Base-by-base conservation (phyloP, 2,888 invertebrate species). In the Meloe dianella region DNA sequence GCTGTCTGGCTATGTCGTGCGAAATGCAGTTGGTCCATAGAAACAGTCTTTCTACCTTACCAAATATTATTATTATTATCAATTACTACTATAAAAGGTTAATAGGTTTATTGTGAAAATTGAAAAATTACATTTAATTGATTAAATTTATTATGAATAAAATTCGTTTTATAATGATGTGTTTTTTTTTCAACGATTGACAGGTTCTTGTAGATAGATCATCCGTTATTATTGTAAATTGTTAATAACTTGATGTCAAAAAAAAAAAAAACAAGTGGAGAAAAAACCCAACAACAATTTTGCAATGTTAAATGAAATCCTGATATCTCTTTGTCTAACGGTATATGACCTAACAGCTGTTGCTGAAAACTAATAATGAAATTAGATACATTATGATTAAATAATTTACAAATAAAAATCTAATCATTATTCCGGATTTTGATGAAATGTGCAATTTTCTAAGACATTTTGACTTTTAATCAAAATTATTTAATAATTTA, bases 1-100 rank as follows among this genome's bases (percentile, higher is more conserved):
- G 80, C 80, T 75, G 81, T 83, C 82, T 83, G 82, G 80, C 79
- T 78, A 80, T 82, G 81, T 80, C 78, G 79, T 78, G 75, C 63
- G 68, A 76, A 73, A 74, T 73, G 70, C 72, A 67, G 60, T 61
- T 54, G 63, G 20, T 35, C 14, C 54, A 24, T n/a, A 24, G 24
- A 27, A 27, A 54, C 24, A 54, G 5, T 54, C 54, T 27, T 27
- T 51, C 24, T 54, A 54, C 27, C 27, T 54, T 24, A 54, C 54
- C 27, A 27, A 47, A 17, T 58, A 35, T 58, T 27, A 47, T 47
- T 54, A 51, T 54, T 27, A 27, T 54, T 27, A 27, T 27, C 4
- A 27, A 27, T 3, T 3, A 2, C 4, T 27, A 27, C 2, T 4
- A 27, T 27, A 27, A 27, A 27, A 3, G 27, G 27, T 54, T 54